These are phyloP conservation scores for Diuraphis noxia DNA, from an alignment of 1,140 invertebrate species.

Conservation along the genomic window DNA sequence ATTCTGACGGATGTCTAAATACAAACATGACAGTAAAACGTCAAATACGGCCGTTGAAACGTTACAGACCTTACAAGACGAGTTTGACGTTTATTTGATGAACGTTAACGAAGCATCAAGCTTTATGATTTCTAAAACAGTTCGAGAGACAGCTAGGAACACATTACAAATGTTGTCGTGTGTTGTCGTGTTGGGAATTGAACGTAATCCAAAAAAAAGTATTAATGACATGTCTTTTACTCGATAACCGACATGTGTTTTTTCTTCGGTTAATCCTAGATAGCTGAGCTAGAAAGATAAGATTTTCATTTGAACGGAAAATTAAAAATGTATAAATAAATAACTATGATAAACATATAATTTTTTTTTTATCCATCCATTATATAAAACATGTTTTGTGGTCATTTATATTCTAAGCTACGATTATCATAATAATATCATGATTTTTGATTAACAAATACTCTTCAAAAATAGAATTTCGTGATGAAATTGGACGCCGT, in stretches of 20 bases:
- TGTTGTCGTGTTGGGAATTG: background rate
- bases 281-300: background rate
- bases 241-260: background rate
- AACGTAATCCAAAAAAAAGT: slow-evolving; percentile 10
- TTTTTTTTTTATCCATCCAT: background rate
- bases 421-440: background rate
- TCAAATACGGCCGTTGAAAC: background rate
- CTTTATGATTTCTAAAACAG: slow-evolving; percentile 26
- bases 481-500: background rate
- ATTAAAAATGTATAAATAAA: slow-evolving; percentile 1
- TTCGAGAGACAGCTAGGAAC: background rate
- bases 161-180: slow-evolving; percentile 27
- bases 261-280: background rate
- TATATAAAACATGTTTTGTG: background rate
- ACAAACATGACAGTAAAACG: background rate
- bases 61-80: background rate
- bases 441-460: background rate
- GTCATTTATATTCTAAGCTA: background rate
- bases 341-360: background rate
- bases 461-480: background rate
- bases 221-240: background rate
- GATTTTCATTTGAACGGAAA: background rate
- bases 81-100: background rate
- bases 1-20: background rate
- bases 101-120: slow-evolving; percentile 21